Percentiles rank a stretch among this genome's conserved stretches.
Evolutionary conservation across 2,113 vertebrate species (phyloP).

Genomic region (Orientallactaga bullata): DNA sequence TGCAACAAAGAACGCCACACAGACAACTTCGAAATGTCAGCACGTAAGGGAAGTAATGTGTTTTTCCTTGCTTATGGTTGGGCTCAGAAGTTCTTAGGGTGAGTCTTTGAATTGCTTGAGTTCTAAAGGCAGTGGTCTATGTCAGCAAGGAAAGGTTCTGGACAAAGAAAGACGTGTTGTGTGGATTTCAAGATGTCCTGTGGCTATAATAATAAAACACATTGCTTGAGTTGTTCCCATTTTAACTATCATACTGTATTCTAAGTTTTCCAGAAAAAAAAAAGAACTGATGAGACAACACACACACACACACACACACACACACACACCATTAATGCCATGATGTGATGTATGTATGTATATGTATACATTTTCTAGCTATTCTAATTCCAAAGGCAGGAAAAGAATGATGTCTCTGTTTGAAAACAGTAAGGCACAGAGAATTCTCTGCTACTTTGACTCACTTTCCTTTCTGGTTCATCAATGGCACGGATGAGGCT

Average conservation of each 20-base stretch:
- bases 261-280: background rate
- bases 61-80: slow-evolving; percentile 20
- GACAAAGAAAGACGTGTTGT: background rate
- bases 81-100: slow-evolving; percentile 26
- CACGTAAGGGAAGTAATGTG: background rate
- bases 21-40: slow-evolving; percentile 47
- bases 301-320: background rate
- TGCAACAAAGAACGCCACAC: background rate
- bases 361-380: background rate
- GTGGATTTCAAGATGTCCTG: background rate
- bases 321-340: background rate
- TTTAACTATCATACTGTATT: background rate
- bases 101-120: slow-evolving; percentile 45
- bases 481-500: background rate
- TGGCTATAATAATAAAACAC: background rate
- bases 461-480: background rate
- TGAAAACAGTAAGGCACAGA: background rate
- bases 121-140: slow-evolving; percentile 12
- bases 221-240: background rate
- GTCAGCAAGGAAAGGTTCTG: background rate
- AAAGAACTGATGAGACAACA: background rate
- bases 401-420: background rate
- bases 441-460: background rate
- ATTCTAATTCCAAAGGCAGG: background rate
- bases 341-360: background rate